Base-by-base conservation (phyloP, 2,113 vertebrate species). In the Natator depressus region DNA sequence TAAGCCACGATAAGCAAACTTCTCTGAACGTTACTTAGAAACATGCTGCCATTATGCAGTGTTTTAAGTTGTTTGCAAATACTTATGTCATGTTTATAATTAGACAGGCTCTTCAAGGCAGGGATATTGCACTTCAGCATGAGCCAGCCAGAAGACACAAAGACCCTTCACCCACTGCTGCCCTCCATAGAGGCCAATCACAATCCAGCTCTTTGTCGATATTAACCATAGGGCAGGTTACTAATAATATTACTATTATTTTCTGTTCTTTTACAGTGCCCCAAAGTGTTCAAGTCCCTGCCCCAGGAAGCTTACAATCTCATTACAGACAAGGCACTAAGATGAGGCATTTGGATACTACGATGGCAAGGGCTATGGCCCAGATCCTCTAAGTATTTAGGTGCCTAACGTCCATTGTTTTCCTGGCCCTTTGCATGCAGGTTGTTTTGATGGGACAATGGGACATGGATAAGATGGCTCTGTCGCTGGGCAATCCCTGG, bases 61-160 rank as follows among this genome's bases (percentile, higher is more conserved):
- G 5, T 88, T 82, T 89, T 13, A 42, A 54, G 27, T 50, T 86
- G 87, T 89, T 96, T 87, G 91, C 93, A 95, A 95, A 94, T 86
- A 80, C 75, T 94, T 88, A 80, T 92, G 91, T 90, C 50, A 94
- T 4, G 1, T 85, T 97, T 87, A 92, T 59, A 94, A 78, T 22
- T 93, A 82, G 85, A 93, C 54, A 95, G 93, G 57, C 62, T 95
- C 92, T 95, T 97, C 90, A 95, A 93, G 87, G 72, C 92, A 85
- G 46, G 72, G 25, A 85, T 46, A 2, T 1, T 89, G 57, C 35
- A 3, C 42, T 17, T 84, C 22, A 20, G 31, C 35, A 20, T 75
- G 19, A 10, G 81, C 86, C 94, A 92, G 10, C 46, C 54, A 87
- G 53, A 87, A 0, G 1, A 69, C 35, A 69, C 65, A 69, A 69